phyloP scores from a whole-genome alignment of 2,113 vertebrate genomes.

The Phaethon lepturus region DNA sequence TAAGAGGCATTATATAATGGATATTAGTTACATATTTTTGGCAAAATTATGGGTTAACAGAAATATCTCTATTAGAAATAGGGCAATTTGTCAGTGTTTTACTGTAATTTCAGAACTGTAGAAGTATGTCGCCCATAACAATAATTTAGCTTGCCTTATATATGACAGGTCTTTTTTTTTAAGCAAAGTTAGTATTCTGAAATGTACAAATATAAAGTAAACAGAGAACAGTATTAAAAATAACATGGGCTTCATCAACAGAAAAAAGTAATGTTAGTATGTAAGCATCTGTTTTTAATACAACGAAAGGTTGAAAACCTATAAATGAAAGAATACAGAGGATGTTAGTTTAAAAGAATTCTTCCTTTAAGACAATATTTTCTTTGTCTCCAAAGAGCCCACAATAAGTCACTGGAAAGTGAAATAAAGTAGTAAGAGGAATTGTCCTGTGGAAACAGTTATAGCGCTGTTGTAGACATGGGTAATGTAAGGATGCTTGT shows the following conservation, averaged over 20 bases:
- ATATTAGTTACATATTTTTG: not conserved
- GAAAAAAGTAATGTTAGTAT: not conserved
- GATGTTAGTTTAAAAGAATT: not conserved
- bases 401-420: not conserved
- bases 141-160: not conserved
- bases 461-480: not conserved
- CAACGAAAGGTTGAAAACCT: not conserved
- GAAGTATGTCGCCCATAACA: not conserved
- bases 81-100: not conserved
- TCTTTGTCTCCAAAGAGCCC: not conserved
- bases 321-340: not conserved
- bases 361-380: not conserved
- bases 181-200: not conserved
- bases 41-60: not conserved
- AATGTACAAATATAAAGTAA: not conserved
- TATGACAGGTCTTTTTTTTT: not conserved
- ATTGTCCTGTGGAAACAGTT: not conserved
- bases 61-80: not conserved
- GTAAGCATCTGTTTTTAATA: not conserved
- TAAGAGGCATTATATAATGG: not conserved
- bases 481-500: not conserved
- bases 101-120: not conserved
- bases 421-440: not conserved
- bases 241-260: accelerated
- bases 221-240: not conserved